A percentile compares a stretch with the other conserved stretches of the same genome.
Conservation (phyloP, 2,113 vertebrate genomes). For the Glaucomys volans region DNA sequence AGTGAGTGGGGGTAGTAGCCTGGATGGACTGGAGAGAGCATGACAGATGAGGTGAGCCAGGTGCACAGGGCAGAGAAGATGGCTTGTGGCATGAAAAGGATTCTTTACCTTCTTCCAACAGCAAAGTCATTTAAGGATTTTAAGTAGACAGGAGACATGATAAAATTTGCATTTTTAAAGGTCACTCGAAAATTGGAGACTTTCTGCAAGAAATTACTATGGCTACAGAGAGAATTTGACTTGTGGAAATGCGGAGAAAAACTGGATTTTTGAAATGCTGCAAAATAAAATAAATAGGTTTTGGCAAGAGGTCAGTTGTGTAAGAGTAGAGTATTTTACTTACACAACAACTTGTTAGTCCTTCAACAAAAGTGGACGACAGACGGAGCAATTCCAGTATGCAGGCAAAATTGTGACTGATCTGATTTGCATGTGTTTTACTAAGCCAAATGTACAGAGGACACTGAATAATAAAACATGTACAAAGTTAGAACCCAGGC, state of each 20-base stretch:
- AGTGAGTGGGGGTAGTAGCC: too few species aligned
- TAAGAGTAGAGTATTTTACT: conserved; percentile 20
- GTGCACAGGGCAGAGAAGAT: neutral
- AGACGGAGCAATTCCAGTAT: conserved; percentile 23
- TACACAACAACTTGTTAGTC: conserved; percentile 35
- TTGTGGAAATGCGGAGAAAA: neutral
- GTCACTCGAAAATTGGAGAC: conserved; percentile 52
- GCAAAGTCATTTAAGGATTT: neutral
- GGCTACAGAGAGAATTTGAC: neutral
- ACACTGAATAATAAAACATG: neutral
- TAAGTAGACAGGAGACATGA: conserved; percentile 9
- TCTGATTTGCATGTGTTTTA: neutral
- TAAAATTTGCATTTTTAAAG: conserved; percentile 74
- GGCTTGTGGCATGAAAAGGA: neutral
- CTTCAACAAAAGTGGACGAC: conserved; percentile 10
- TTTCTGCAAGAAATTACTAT: conserved; percentile 31
- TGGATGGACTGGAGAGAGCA: neutral
- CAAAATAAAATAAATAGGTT: conserved; percentile 46
- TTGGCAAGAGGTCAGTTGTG: conserved; percentile 40
- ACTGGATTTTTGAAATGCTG: neutral
- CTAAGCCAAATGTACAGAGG: neutral
- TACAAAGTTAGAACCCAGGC: neutral
- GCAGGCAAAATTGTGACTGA: neutral
- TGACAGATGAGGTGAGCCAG: neutral
- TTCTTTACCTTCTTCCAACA: neutral